phyloP scores from a whole-genome alignment of 2,797 vertebrate genomes.

The Lutjanus campechanus region DNA sequence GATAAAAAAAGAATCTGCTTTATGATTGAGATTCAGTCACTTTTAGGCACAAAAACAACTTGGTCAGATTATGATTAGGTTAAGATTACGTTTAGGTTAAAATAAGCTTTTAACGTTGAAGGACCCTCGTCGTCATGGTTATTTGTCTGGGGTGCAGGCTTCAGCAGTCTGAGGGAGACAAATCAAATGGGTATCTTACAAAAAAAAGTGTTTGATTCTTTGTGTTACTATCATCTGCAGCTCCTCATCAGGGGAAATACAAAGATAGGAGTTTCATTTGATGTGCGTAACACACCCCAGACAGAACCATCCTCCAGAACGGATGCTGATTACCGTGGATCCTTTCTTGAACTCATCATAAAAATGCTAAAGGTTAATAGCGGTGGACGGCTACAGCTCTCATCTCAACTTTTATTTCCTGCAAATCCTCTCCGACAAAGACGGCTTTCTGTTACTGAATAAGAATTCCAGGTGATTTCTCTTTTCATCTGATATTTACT shows the following conservation, averaged over 20 bases:
- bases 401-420: background rate
- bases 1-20: too few relatives aligned
- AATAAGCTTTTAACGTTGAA: background rate
- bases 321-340: too few relatives aligned
- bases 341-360: background rate
- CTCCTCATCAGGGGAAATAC: background rate
- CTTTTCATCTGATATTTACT: background rate
- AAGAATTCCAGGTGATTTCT: background rate
- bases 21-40: too few relatives aligned
- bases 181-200: background rate
- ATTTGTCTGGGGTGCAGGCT: too few relatives aligned
- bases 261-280: background rate
- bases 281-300: background rate
- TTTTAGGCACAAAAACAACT: too few relatives aligned
- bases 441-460: background rate
- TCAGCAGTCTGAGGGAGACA: background rate
- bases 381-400: background rate
- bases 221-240: background rate
- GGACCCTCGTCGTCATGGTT: background rate
- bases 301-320: background rate
- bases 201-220: background rate
- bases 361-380: background rate
- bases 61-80: too few relatives aligned
- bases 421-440: background rate
- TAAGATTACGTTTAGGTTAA: too few relatives aligned